These are phyloP conservation scores for Hexactinellida sp. DNA, from an alignment of 37 sponge, comb jelly and placozoan genomes.

Conservation along the genomic window DNA sequence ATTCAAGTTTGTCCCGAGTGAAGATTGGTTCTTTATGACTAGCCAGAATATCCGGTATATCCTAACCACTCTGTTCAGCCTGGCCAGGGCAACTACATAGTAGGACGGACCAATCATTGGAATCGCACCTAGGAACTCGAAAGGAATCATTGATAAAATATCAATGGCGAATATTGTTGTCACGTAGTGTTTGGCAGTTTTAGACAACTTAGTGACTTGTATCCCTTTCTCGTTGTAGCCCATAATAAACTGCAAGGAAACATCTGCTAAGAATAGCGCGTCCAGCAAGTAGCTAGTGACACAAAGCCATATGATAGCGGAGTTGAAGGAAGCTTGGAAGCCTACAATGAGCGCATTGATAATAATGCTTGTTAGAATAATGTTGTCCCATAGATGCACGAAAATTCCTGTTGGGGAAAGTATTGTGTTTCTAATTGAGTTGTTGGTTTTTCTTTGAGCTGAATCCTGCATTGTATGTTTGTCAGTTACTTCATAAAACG, in stretches of 20 bases:
- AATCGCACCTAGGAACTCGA: background rate
- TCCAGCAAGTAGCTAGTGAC: constrained; percentile 48
- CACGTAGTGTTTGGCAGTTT: background rate
- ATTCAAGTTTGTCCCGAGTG: background rate
- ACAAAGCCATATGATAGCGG: constrained; percentile 22
- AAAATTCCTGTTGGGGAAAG: background rate
- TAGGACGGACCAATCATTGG: constrained; percentile 1
- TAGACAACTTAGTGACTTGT: background rate
- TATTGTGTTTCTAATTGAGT: background rate
- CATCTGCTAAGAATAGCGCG: constrained; percentile 36
- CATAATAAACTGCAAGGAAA: constrained; percentile 19
- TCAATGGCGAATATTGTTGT: background rate
- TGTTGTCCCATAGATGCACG: constrained; percentile 33
- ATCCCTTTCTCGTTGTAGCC: background rate
- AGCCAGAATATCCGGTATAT: constrained; percentile 10
- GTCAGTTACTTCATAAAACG: constrained; percentile 2
- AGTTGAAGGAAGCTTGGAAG: constrained; percentile 47
- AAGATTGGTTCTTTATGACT: background rate
- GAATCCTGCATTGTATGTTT: background rate
- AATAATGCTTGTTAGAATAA: constrained; percentile 18
- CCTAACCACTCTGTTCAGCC: background rate
- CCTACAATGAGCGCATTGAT: constrained; percentile 30
- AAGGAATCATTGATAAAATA: background rate
- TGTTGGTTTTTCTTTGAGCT: background rate
- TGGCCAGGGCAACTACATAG: background rate